Percentiles rank a stretch among this genome's conserved stretches.
These are phyloP conservation scores for Lucinisca nassula DNA, from an alignment of 2,888 invertebrate species.

Conservation along the genomic window DNA sequence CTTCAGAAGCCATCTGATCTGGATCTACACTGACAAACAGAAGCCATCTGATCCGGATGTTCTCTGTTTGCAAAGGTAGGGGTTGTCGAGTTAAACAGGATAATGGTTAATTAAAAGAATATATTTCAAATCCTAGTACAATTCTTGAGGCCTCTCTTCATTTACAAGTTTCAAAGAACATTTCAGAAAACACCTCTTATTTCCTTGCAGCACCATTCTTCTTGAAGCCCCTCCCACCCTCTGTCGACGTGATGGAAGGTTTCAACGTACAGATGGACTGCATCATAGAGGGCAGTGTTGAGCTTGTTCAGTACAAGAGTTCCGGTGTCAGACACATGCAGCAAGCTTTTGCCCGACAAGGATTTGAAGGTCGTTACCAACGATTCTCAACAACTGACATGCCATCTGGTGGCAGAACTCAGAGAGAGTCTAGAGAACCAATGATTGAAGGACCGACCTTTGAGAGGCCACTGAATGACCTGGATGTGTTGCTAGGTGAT, in stretches of 20 bases:
- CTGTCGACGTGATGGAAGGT: conserved; percentile 85
- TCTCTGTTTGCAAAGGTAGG: too few relatives aligned
- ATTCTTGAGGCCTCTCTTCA: too few relatives aligned
- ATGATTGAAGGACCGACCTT: conserved; percentile 61
- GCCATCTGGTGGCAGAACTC: conserved; percentile 28
- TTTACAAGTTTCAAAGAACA: too few relatives aligned
- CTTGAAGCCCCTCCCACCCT: conserved; percentile 83
- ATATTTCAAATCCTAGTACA: too few relatives aligned
- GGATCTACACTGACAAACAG: too few relatives aligned
- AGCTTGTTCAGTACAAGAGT: conserved; percentile 77
- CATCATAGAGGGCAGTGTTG: conserved; percentile 92
- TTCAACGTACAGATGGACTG: conserved; percentile 89
- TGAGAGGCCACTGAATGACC: conserved; percentile 71
- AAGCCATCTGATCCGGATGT: too few relatives aligned
- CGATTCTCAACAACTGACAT: conserved; percentile 67
- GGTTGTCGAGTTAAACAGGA: too few relatives aligned
- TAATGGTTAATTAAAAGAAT: too few relatives aligned
- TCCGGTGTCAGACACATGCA: conserved; percentile 72
- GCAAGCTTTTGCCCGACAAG: conserved; percentile 73
- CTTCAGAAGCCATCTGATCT: too few relatives aligned
- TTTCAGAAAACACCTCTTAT: too few relatives aligned
- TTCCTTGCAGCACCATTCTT: conserved; percentile 83
- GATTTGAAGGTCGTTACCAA: conserved; percentile 81
- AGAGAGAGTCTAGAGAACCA: conserved; percentile 24
- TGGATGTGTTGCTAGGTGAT: conserved; percentile 78